phyloP scores from a whole-genome alignment of 2,113 vertebrate species.

The Ptychochromis oligacanthus region DNA sequence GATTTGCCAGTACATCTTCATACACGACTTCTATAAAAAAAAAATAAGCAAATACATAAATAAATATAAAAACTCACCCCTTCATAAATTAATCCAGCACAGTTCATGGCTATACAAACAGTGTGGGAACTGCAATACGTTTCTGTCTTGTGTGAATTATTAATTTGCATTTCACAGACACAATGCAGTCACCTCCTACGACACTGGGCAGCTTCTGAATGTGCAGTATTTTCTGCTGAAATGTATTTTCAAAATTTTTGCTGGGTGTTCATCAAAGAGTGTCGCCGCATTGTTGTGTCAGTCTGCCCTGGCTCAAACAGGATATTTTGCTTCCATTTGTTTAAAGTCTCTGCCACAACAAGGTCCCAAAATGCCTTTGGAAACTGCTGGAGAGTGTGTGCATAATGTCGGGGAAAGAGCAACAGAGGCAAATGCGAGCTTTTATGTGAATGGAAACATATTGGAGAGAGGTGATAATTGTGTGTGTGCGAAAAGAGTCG shows the following conservation, averaged over 20 bases:
- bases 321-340: constrained; percentile 33
- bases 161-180: constrained; percentile 37
- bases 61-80: background rate
- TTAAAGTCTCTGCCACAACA: constrained; percentile 38
- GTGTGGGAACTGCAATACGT: background rate
- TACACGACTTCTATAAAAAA: background rate
- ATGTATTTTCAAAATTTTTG: constrained; percentile 10
- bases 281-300: constrained; percentile 12
- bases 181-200: constrained; percentile 20
- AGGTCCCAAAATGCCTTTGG: constrained; percentile 30
- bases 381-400: background rate
- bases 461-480: background rate
- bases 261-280: constrained; percentile 22
- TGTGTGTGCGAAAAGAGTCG: background rate
- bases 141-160: constrained; percentile 17
- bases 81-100: constrained; percentile 2
- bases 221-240: constrained; percentile 1
- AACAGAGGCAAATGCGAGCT: constrained; percentile 8
- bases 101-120: constrained; percentile 5
- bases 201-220: constrained; percentile 1
- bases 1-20: constrained; percentile 20
- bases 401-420: constrained; percentile 17
- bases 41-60: background rate
- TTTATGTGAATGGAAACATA: constrained; percentile 8
- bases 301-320: constrained; percentile 21